A percentile compares a stretch with the other conserved stretches of the same genome.
These are phyloP conservation scores for Cygnus buccinator DNA, from an alignment of 2,113 vertebrate species.

Conservation along the genomic window DNA sequence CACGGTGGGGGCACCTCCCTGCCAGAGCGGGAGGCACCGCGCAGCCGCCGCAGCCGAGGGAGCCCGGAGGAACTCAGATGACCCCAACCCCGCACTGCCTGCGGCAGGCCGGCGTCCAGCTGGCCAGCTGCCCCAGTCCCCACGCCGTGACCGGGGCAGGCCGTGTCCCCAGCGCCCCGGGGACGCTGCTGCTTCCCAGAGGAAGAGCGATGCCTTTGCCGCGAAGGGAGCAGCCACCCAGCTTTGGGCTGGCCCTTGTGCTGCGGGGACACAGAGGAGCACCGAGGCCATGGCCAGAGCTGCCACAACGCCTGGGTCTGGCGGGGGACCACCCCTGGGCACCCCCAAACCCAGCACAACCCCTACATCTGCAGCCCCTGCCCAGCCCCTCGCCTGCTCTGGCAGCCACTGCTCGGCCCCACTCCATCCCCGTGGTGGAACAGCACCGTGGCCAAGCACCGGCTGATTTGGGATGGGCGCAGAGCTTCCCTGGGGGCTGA, in stretches of 20 bases:
- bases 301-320: neutral
- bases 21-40: neutral
- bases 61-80: neutral
- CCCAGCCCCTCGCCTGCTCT: too few species aligned
- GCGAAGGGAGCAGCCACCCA: fast-evolving
- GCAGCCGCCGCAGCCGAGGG: neutral
- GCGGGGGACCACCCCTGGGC: neutral
- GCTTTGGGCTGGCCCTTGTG: neutral
- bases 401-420: neutral
- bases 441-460: too few species aligned
- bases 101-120: neutral
- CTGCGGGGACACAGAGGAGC: fast-evolving
- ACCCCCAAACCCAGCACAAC: neutral
- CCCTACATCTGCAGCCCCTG: neutral
- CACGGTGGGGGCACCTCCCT: too few species aligned
- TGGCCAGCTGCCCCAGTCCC: neutral
- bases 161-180: neutral
- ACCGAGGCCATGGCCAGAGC: neutral
- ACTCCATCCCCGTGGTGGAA: neutral
- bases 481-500: neutral
- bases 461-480: neutral
- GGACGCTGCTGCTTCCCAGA: neutral
- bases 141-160: neutral
- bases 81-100: neutral
- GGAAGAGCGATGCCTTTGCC: neutral